These are phyloP conservation scores for Corythornis madagascariensis DNA, from an alignment of 2,113 vertebrate species.

Conservation along the genomic window DNA sequence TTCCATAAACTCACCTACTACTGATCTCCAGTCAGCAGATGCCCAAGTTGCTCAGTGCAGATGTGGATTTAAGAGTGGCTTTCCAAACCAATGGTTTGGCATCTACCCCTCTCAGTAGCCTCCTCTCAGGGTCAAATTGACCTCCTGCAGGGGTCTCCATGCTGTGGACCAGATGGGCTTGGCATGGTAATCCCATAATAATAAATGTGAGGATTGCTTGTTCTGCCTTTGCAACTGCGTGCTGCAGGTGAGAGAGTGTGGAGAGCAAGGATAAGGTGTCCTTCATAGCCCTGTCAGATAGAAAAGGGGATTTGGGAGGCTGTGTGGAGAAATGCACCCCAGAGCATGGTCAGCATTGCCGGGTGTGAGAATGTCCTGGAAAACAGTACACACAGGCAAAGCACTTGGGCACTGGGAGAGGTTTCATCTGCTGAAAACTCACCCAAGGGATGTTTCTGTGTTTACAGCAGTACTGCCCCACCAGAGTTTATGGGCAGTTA, in stretches of 20 bases:
- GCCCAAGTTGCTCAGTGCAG: not conserved
- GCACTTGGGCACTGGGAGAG: rapidly evolving
- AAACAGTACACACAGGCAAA: not conserved
- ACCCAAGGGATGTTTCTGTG: rapidly evolving
- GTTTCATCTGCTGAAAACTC: not conserved
- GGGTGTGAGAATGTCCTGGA: not conserved
- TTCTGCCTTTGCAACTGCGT: not conserved
- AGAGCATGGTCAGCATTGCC: not conserved
- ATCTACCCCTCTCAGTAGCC: not conserved
- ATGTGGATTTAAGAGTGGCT: not conserved
- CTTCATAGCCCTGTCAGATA: not conserved
- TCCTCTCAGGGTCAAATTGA: rapidly evolving
- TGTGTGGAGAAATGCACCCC: not conserved
- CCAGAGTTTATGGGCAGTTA: not conserved
- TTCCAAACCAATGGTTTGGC: not conserved
- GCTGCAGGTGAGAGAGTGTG: not conserved
- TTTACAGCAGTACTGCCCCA: not conserved
- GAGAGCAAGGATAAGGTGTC: not conserved
- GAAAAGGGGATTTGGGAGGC: not conserved
- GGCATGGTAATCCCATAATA: not conserved
- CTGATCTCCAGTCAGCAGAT: not conserved
- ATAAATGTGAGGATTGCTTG: not conserved
- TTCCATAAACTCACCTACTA: not conserved
- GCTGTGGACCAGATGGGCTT: constrained; percentile 20
- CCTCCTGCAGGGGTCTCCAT: not conserved